Base-by-base conservation (phyloP, 2,888 invertebrate genomes). In the Nomada ferruginata region DNA sequence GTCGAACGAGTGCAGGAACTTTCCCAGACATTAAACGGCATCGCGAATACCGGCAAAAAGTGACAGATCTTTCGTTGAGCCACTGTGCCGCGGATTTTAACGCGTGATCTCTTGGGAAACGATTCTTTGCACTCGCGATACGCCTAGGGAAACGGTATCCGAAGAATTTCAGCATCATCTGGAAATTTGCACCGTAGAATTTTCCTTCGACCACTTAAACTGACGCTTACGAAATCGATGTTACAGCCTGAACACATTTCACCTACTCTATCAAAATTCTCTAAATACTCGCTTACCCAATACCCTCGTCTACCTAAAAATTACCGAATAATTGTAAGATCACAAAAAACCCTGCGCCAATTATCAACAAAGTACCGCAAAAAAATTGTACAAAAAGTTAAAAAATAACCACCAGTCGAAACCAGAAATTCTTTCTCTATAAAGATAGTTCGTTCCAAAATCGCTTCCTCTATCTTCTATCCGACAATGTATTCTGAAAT, bases 1-100 rank as follows among this genome's bases (percentile, higher is more conserved):
- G 47, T 52, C 64, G 65, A 64, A 75, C 74, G 20, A 75, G 65
- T 44, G 42, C 23, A 63, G 74, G 55, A 87, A 86, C 82, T 78
- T 85, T 87, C 85, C 73, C 87, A 86, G 59, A 57, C 76, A 65
- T 69, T 73, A 44, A 76, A 86, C 76, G 63, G 47, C 55, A 18
- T 36, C 53, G 76, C 11, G 71, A 68, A 61, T 65, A 26, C 63
- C 52, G 52, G 69, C 47, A 75, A 80, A 76, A 84, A 79, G 75
- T 57, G 79, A 82, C 84, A 65, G 79, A 79, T 80, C 73, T 76
- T 85, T 77, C 71, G 72, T 44, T 29, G 9, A 72, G 52, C 26
- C 44, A 60, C 20, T 26, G 61, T 68, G 44, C 57, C 60, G 23
- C 61, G 53, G 70, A 85, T 78, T 85, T 82, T 70, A 59, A 73